Percentiles rank a stretch among this genome's conserved stretches.
phyloP scores from a whole-genome alignment of 2,113 vertebrate species.

The Arothron firmamentum region DNA sequence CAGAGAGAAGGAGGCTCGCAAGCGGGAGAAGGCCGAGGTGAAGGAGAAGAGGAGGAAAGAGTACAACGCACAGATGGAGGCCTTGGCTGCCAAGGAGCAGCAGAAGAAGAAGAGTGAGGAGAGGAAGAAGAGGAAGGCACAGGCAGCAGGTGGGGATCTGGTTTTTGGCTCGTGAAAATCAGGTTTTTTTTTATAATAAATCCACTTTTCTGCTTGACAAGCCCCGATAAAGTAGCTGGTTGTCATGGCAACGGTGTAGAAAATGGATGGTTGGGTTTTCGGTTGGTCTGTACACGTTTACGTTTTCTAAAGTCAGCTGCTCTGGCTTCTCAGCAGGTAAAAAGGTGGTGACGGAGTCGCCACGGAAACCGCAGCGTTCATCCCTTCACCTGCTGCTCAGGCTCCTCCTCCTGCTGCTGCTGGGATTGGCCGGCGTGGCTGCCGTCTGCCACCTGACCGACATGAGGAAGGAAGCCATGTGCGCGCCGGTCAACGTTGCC shows the following conservation, averaged over 20 bases:
- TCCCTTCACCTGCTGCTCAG: conserved; percentile 70
- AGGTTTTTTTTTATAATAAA: no score
- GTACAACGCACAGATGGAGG: conserved; percentile 85
- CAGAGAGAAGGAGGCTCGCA: conserved; percentile 83
- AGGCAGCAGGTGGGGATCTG: conserved; percentile 69
- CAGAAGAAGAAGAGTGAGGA: conserved; percentile 83
- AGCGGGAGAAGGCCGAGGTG: conserved; percentile 91
- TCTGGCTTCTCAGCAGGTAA: conserved; percentile 50
- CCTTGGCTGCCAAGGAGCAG: conserved; percentile 69
- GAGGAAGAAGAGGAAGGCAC: conserved; percentile 82
- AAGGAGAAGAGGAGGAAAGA: conserved; percentile 91
- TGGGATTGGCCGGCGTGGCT: conserved; percentile 68
- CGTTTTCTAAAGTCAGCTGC: no score
- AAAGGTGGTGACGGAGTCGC: conserved; percentile 26
- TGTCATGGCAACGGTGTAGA: no score
- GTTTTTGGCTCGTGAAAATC: no score
- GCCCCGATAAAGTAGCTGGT: no score
- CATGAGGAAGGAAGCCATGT: conserved; percentile 78
- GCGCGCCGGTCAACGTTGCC: conserved; percentile 76
- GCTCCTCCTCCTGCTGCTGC: conserved; percentile 73
- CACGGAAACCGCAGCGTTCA: conserved; percentile 54
- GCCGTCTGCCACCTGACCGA: conserved; percentile 79
- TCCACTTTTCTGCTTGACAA: no score
- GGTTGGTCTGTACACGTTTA: background rate
- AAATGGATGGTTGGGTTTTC: no score